Evolutionary conservation across 2,797 vertebrate genomes (phyloP), one percentile per base, ranked within the genome.

Genomic region (Ctenopoma multispine): DNA sequence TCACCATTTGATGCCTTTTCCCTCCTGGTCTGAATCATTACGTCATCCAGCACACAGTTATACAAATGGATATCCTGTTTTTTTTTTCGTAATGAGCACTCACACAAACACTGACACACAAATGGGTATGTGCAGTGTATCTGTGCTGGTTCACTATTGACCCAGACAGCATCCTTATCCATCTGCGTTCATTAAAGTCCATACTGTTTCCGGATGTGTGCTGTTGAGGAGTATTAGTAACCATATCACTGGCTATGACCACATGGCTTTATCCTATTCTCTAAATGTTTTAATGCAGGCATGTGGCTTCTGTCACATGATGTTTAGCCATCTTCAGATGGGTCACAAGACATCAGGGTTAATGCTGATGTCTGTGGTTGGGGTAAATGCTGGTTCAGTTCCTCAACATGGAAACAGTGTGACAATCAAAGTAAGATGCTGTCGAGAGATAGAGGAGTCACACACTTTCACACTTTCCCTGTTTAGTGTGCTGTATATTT

Each of bases 101-200:
- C 27, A 34, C n/a, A 34, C 7, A 29, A 49, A 74, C 61, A 36
- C 15, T 9, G 21, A 56, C 38, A 68, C 54, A 38, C 47, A 69
- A 44, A 54, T 47, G 5, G 44, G 17, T n/a, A 58, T 62, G 59
- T 58, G 64, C 61, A 60, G 13, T 17, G 70, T 40, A 65, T 83
- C 77, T 80, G 86, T 71, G 54, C 47, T 80, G 78, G 69, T 75
- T 80, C 76, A 63, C 63, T 65, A 86, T 76, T 54, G 79, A 82
- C 79, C 76, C 13, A 14, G 63, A 78, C 63, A 71, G 64, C 65
- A 70, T 76, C 51, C 61, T 75, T 63, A 90, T 92, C 86, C 77
- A 80, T 91, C 87, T 86, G 43, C 80, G 80, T 89, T 85, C 80
- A 90, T 90, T 91, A 92, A 58, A 57, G 77, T 43, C 40, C 43